phyloP scores from a whole-genome alignment of 2,888 invertebrate genomes.

The Andrena marginata region DNA sequence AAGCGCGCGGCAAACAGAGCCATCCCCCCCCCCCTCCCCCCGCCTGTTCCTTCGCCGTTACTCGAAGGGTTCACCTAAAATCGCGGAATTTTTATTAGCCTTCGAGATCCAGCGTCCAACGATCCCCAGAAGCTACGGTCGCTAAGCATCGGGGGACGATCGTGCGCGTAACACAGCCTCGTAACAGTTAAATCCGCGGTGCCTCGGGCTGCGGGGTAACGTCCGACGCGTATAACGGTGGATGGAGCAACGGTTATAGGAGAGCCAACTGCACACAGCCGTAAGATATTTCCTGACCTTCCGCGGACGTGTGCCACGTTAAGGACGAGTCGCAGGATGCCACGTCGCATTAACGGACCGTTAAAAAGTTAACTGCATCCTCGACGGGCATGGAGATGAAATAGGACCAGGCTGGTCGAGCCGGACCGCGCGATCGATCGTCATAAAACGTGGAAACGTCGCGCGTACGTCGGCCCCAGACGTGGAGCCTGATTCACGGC shows the following conservation, averaged over 20 bases:
- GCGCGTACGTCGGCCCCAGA: slow-evolving; percentile 66
- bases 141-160: neutral
- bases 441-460: slow-evolving; percentile 68
- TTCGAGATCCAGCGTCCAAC: no score
- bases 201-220: slow-evolving; percentile 13
- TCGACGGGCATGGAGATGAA: slow-evolving; percentile 48
- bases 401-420: slow-evolving; percentile 46
- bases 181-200: slow-evolving; percentile 16
- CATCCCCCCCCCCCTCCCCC: no score
- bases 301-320: slow-evolving; percentile 27
- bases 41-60: no score
- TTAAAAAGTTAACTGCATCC: slow-evolving; percentile 54
- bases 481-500: slow-evolving; percentile 64
- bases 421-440: slow-evolving; percentile 60
- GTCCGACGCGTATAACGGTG: slow-evolving; percentile 11
- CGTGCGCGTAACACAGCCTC: slow-evolving; percentile 14
- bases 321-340: slow-evolving; percentile 25
- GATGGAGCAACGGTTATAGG: slow-evolving; percentile 11
- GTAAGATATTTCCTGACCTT: slow-evolving; percentile 49
- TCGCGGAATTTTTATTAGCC: slow-evolving; percentile 12
- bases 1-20: no score
- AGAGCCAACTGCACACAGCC: slow-evolving; percentile 24
- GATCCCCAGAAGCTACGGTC: no score
- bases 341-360: slow-evolving; percentile 47
- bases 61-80: neutral